phyloP scores from a whole-genome alignment of 1,140 invertebrate species.

The Palaemon carinicauda region DNA sequence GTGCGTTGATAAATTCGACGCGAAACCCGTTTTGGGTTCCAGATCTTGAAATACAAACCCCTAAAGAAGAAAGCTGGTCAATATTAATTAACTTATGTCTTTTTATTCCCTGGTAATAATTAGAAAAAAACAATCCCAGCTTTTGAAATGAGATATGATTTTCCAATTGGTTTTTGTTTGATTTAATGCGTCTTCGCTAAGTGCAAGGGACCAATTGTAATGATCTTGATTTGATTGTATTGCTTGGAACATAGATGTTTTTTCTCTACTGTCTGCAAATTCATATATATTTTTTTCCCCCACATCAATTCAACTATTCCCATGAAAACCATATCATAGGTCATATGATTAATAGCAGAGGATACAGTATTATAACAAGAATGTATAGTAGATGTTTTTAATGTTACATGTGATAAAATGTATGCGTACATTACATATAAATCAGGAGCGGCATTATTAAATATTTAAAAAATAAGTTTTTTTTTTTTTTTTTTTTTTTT shows the following conservation, averaged over 20 bases:
- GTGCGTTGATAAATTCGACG: too few relatives aligned
- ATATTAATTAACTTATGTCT: too few relatives aligned
- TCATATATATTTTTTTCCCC: slow-evolving; percentile 33
- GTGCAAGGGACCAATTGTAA: slow-evolving; percentile 9
- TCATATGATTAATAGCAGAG: slow-evolving; percentile 40
- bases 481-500: neutral
- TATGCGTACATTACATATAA: slow-evolving; percentile 25
- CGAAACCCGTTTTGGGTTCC: too few relatives aligned
- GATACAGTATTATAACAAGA: slow-evolving; percentile 5
- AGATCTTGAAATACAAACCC: too few relatives aligned
- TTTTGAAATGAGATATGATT: slow-evolving; percentile 12
- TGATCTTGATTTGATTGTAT: too few relatives aligned
- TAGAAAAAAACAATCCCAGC: too few relatives aligned
- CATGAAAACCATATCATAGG: slow-evolving; percentile 43
- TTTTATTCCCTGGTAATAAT: too few relatives aligned
- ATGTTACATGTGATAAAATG: slow-evolving; percentile 41
- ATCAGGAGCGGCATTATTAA: slow-evolving; percentile 19
- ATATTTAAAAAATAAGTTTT: neutral
- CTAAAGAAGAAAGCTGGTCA: too few relatives aligned
- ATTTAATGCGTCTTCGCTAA: slow-evolving; percentile 30
- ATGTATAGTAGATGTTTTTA: slow-evolving; percentile 35
- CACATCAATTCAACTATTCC: slow-evolving; percentile 2
- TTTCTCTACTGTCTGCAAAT: slow-evolving; percentile 34
- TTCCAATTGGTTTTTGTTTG: slow-evolving; percentile 14
- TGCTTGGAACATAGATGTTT: slow-evolving; percentile 25